Evolutionary conservation across 2,113 vertebrate species (phyloP).

Genomic region (Cyprinus carpio): DNA sequence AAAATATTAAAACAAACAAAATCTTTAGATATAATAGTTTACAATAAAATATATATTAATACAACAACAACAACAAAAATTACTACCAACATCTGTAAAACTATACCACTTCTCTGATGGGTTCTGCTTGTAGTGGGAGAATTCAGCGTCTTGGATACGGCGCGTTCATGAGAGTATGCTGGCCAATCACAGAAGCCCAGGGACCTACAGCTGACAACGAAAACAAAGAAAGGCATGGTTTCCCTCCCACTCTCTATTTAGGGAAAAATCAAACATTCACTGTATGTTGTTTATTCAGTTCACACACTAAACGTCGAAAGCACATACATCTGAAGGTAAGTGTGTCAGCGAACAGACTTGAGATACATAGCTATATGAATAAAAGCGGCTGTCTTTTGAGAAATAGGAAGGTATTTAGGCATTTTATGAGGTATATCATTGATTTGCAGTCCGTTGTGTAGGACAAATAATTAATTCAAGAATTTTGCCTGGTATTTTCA

Average conservation of each 20-base stretch:
- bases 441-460: background rate
- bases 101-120: too few relatives aligned
- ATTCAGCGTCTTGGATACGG: background rate
- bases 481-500: background rate
- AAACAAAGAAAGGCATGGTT: constrained; percentile 48
- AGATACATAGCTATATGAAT: background rate
- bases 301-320: background rate
- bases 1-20: background rate
- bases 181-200: constrained; percentile 46
- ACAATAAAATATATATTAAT: background rate
- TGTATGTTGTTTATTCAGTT: constrained; percentile 15
- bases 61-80: too few relatives aligned
- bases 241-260: background rate
- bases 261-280: background rate
- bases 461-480: background rate
- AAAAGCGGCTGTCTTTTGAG: background rate
- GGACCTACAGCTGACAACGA: constrained; percentile 48
- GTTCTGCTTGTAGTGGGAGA: background rate
- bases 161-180: background rate
- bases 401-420: background rate
- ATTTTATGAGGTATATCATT: background rate
- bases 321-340: constrained; percentile 5
- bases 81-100: too few relatives aligned
- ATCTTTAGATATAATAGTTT: background rate
- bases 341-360: background rate